These are phyloP conservation scores for Harpagoxenus sublaevis DNA, from an alignment of 2,888 invertebrate genomes.

Conservation along the genomic window DNA sequence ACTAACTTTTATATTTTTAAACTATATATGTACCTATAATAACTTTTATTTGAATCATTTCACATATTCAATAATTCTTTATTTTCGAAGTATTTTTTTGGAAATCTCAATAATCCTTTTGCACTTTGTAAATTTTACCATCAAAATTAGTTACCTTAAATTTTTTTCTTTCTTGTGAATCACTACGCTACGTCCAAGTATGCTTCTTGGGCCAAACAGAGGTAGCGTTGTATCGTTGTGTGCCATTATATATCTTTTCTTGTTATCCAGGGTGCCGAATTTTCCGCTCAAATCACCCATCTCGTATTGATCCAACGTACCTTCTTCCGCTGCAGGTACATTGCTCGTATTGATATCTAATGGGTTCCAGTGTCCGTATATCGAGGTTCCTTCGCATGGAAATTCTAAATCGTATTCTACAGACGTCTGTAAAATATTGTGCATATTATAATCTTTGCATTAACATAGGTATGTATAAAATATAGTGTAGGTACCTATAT, in stretches of 20 bases:
- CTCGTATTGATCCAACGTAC: constrained; percentile 95
- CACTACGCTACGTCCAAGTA: constrained; percentile 95
- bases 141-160: constrained; percentile 78
- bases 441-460: neutral
- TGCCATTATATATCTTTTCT: constrained; percentile 87
- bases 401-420: constrained; percentile 94
- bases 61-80: neutral
- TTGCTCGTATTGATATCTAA: constrained; percentile 89
- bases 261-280: constrained; percentile 92
- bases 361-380: constrained; percentile 96
- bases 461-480: neutral
- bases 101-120: neutral
- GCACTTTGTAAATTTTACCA: neutral
- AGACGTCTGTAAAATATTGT: constrained; percentile 89
- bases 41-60: neutral
- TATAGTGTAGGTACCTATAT: no score
- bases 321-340: constrained; percentile 89
- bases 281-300: constrained; percentile 95
- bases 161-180: constrained; percentile 90
- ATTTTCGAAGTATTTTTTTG: neutral
- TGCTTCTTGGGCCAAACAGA: constrained; percentile 93
- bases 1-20: neutral
- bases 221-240: constrained; percentile 94
- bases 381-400: constrained; percentile 94
- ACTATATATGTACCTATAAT: neutral